A percentile compares a stretch with the other conserved stretches of the same genome.
phyloP scores from a whole-genome alignment of 2,113 vertebrate species.

The Antigone vipio region DNA sequence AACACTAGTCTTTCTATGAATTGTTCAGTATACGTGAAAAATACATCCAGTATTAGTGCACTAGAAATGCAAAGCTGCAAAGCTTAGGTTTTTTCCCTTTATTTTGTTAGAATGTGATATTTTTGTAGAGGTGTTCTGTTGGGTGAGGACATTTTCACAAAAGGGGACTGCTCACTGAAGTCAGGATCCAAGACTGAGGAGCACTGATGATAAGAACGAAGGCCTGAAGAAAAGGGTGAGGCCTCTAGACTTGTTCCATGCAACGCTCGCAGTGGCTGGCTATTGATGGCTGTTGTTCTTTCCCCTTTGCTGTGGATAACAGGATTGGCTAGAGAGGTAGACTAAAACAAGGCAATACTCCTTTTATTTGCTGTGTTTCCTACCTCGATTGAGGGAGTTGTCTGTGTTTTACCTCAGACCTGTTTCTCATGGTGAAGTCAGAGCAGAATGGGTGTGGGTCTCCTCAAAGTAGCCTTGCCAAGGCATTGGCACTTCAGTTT shows the following conservation, averaged over 20 bases:
- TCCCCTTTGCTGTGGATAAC: not conserved
- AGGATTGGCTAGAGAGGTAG: not conserved
- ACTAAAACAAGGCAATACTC: not conserved
- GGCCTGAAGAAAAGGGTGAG: not conserved
- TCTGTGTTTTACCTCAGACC: not conserved
- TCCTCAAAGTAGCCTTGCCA: not conserved
- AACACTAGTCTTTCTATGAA: not conserved
- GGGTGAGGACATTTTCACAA: not conserved
- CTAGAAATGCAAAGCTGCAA: not conserved
- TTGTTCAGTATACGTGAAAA: not conserved
- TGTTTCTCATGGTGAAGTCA: not conserved
- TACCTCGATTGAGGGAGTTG: not conserved
- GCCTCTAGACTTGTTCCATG: not conserved
- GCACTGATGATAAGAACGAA: not conserved
- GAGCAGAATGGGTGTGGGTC: not conserved
- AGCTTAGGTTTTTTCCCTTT: not conserved
- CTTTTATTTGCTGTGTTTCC: not conserved
- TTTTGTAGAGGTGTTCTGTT: not conserved
- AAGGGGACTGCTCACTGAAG: not conserved
- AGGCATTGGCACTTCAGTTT: not conserved
- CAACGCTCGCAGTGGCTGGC: fast-evolving
- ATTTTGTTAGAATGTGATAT: not conserved
- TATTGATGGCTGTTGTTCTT: not conserved
- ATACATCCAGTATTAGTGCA: not conserved
- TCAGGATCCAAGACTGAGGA: not conserved